A percentile compares a stretch with the other conserved stretches of the same genome.
These are phyloP conservation scores for Macrostomum lignano DNA, from an alignment of 1,140 invertebrate genomes.

Conservation along the genomic window DNA sequence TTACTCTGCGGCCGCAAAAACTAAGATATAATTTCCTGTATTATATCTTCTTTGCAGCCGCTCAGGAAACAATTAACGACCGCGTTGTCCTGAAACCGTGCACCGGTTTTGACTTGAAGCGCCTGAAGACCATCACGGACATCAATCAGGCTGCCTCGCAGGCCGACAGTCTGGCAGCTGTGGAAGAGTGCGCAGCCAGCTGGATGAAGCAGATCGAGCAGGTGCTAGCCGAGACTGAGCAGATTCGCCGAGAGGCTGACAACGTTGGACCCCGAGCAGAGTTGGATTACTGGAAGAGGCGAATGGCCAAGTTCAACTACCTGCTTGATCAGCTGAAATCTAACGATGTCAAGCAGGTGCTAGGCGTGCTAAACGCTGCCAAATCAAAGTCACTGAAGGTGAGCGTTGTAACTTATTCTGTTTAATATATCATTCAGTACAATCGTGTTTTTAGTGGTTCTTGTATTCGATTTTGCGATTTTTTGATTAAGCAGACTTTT, in stretches of 20 bases:
- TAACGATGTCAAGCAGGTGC: slow-evolving; percentile 44
- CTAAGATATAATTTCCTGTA: slow-evolving; percentile 33
- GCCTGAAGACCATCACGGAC: slow-evolving; percentile 18
- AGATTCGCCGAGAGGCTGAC: slow-evolving; percentile 64
- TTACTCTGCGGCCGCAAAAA: slow-evolving; percentile 59
- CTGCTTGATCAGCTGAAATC: slow-evolving; percentile 49
- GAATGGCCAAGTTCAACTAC: slow-evolving; percentile 67
- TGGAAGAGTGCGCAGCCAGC: slow-evolving; percentile 23
- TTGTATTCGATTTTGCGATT: no score
- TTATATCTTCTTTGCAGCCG: slow-evolving; percentile 33
- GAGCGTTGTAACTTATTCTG: slow-evolving; percentile 1
- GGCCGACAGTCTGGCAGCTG: slow-evolving; percentile 18
- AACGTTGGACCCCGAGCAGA: slow-evolving; percentile 65
- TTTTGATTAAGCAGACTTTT: no score
- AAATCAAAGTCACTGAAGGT: slow-evolving; percentile 50
- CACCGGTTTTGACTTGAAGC: slow-evolving; percentile 16
- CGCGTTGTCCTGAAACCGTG: slow-evolving; percentile 21
- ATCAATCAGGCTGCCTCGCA: slow-evolving; percentile 20
- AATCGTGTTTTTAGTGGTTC: no score
- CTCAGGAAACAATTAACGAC: slow-evolving; percentile 25
- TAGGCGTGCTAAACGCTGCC: slow-evolving; percentile 37
- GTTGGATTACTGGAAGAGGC: slow-evolving; percentile 73
- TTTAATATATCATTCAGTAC: no score
- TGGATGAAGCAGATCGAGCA: slow-evolving; percentile 29
- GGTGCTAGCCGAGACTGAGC: slow-evolving; percentile 30